A percentile compares a stretch with the other conserved stretches of the same genome.
Evolutionary conservation across 2,888 invertebrate species (phyloP).

Genomic region (Tipula helvola): DNA sequence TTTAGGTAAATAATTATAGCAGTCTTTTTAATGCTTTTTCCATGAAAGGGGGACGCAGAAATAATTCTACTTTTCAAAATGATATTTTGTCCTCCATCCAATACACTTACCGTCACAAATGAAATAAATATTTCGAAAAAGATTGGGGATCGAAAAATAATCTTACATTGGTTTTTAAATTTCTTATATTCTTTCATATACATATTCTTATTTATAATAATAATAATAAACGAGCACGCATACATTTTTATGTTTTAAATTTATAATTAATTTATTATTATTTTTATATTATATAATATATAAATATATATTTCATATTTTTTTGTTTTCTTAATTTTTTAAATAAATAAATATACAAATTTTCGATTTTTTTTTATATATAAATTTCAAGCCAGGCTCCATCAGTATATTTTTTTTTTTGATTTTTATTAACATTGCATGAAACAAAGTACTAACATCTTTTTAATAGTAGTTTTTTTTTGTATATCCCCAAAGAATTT

Average conservation of each 20-base stretch:
- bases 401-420: not conserved
- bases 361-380: not conserved
- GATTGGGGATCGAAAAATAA: not conserved
- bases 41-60: no score
- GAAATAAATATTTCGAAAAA: not conserved
- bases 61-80: no score
- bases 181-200: not conserved
- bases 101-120: not conserved
- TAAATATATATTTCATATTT: not conserved
- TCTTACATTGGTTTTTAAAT: not conserved
- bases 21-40: no score
- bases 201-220: not conserved
- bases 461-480: not conserved
- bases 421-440: not conserved
- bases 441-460: not conserved
- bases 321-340: not conserved
- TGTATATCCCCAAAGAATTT: not conserved
- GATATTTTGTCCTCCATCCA: no score
- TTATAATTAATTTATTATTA: conserved; percentile 1
- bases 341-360: conserved; percentile 4
- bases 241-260: not conserved
- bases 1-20: no score
- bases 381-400: not conserved
- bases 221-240: not conserved
- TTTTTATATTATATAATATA: not conserved